Conservation (phyloP, 2,113 vertebrate genomes). For the Perca flavescens region DNA sequence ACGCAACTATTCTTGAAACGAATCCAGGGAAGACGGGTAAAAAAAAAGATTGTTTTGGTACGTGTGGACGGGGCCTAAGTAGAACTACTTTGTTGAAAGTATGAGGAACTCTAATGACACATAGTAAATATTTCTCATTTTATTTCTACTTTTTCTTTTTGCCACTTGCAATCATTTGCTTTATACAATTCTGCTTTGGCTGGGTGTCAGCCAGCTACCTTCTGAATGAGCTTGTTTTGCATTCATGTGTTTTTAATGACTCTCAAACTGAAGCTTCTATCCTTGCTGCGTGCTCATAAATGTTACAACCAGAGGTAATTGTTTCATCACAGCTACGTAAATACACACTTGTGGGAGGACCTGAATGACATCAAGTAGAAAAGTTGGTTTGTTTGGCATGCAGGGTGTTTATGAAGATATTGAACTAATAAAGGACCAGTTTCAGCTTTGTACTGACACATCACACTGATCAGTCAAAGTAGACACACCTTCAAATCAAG, state of each 20-base stretch:
- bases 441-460: background rate
- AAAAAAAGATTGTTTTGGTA: too few species aligned
- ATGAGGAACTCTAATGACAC: constrained; percentile 1
- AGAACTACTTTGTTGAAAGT: background rate
- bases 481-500: background rate
- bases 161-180: background rate
- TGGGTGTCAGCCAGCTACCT: background rate
- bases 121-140: background rate
- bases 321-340: background rate
- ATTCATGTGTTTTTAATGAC: background rate
- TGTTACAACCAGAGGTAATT: background rate
- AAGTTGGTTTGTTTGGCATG: constrained; percentile 8
- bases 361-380: background rate
- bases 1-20: too few species aligned
- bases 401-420: background rate
- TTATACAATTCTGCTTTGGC: background rate
- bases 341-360: background rate
- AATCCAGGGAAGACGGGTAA: too few species aligned
- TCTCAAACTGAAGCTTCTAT: background rate
- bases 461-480: background rate
- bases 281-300: constrained; percentile 1
- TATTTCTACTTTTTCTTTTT: background rate
- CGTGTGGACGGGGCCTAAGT: too few species aligned
- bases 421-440: background rate
- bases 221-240: background rate